Evolutionary conservation across 2,888 invertebrate genomes (phyloP).

Genomic region (Carabus problematicus): DNA sequence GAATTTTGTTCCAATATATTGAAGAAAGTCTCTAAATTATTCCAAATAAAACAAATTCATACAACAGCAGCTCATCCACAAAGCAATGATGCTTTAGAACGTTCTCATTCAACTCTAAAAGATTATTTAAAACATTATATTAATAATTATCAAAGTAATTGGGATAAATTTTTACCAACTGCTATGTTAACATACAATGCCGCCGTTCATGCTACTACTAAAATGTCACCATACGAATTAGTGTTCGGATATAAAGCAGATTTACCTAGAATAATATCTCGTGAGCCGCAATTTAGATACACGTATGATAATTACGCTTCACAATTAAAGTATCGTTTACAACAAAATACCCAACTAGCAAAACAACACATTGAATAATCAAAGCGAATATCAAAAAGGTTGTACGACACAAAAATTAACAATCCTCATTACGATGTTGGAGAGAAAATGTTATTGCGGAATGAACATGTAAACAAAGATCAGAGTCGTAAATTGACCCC

Average conservation of each 20-base stretch:
- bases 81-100: too few species aligned
- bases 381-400: background rate
- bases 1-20: constrained; percentile 12
- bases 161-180: constrained; percentile 48
- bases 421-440: too few species aligned
- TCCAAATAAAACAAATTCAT: constrained; percentile 6
- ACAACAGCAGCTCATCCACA: constrained; percentile 12
- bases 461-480: too few species aligned
- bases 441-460: too few species aligned
- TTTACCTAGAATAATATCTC: constrained; percentile 6
- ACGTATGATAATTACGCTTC: constrained; percentile 9
- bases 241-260: constrained; percentile 10
- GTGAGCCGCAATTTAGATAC: constrained; percentile 1
- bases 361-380: constrained; percentile 1
- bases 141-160: constrained; percentile 46
- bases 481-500: too few species aligned
- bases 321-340: background rate
- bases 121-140: too few species aligned
- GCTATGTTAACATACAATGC: constrained; percentile 50
- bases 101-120: too few species aligned
- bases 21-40: background rate
- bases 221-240: constrained; percentile 49
- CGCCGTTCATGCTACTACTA: constrained; percentile 48
- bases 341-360: constrained; percentile 9
- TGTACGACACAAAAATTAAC: background rate